Evolutionary conservation across 2,113 vertebrate genomes (phyloP), one percentile per base, ranked within the genome.

Genomic region (Callaeas wilsoni): DNA sequence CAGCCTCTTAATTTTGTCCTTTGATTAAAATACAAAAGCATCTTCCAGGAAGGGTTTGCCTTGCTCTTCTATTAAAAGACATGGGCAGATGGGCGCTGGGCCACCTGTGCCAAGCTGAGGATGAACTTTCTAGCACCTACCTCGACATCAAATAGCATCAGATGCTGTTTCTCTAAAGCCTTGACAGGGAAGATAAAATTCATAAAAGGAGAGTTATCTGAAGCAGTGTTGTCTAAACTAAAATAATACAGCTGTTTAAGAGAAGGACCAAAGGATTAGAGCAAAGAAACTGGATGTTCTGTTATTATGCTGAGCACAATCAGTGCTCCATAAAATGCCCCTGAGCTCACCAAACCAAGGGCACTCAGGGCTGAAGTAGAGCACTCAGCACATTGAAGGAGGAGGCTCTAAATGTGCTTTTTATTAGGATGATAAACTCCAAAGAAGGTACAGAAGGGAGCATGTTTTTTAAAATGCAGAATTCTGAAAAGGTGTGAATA

Each of bases 401-500:
- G 5, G 14, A 55, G 63, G 42, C 16, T 95, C 14, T 77, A 73
- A 90, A 86, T 49, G 4, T 65, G 46, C 9, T 74, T 33, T 70
- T 93, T 80, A 69, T 93, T 77, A 62, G 78, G 55, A 85, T 0
- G 7, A 76, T 62, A 78, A 63, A 53, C 67, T 76, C 53, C 42
- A 85, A 78, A 93, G 70, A 73, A 91, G 13, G 42, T 79, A 82
- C 53, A 76, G 50, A 79, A 65, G 27, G 59, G 75, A 88, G 15
- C 16, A 27, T 22, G 47, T 37, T 52, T 96, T 89, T 94, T 4
- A 41, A 73, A 79, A 79, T 49, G 17, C 42, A 83, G 39, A 74
- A 69, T 85, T 74, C 47, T 80, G 50, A 80, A 90, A 88, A 91
- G 68, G 70, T 91, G 75, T 90, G 80, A 96, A 96, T 77, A 88